Conservation (phyloP, 2,113 vertebrate genomes). For the Seriola aureovittata region DNA sequence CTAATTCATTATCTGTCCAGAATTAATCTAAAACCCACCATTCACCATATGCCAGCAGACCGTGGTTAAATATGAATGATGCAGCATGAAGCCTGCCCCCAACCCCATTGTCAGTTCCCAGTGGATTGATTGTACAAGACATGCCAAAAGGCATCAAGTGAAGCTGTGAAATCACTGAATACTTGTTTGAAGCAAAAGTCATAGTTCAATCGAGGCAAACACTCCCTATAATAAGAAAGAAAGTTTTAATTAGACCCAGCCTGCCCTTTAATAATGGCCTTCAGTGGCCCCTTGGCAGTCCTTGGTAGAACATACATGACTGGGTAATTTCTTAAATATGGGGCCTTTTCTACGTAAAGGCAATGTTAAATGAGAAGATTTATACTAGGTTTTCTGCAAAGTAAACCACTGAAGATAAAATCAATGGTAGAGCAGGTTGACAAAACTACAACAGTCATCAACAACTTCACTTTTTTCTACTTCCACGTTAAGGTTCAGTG, state of each 20-base stretch:
- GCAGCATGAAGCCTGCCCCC: conserved; percentile 30
- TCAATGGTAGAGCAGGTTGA: conserved; percentile 1
- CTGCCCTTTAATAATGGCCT: conserved; percentile 56
- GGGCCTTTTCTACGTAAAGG: not conserved
- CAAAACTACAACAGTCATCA: conserved; percentile 13
- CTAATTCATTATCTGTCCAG: conserved; percentile 31
- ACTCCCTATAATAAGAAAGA: conserved; percentile 28
- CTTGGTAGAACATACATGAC: conserved; percentile 30
- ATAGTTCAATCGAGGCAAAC: conserved; percentile 40
- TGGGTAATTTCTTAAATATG: conserved; percentile 20
- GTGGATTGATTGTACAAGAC: conserved; percentile 39
- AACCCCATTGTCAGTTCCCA: conserved; percentile 6
- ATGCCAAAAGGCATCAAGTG: conserved; percentile 39
- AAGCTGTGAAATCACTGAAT: conserved; percentile 41
- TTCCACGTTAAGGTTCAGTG: conserved; percentile 27
- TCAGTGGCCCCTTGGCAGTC: conserved; percentile 24
- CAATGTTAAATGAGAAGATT: conserved; percentile 28
- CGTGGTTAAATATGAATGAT: conserved; percentile 56
- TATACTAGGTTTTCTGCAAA: not conserved
- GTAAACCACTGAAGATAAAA: conserved; percentile 2
- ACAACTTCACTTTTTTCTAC: conserved; percentile 5
- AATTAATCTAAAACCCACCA: conserved; percentile 31
- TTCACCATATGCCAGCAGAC: conserved; percentile 51
- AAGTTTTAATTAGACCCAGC: conserved; percentile 63
- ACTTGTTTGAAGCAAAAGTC: conserved; percentile 39